Base-by-base conservation (phyloP, 1,140 invertebrate species). In the Laodelphax striatellus region DNA sequence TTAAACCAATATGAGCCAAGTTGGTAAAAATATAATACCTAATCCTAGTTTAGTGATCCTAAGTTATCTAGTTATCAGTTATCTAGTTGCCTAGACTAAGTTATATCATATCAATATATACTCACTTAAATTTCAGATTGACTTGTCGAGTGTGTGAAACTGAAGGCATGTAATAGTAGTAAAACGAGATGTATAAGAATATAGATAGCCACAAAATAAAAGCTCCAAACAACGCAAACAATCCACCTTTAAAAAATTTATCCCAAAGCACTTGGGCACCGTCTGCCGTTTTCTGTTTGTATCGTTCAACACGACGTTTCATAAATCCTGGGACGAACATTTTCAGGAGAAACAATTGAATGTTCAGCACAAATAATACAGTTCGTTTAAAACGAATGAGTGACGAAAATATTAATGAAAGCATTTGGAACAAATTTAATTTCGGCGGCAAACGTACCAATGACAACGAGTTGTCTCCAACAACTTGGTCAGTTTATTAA, bases 81-180 rank as follows among this genome's bases (percentile, higher is more conserved):
- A n/a, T n/a, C n/a, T n/a, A n/a, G n/a, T n/a, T n/a, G n/a, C n/a
- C n/a, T n/a, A n/a, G n/a, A 28, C 24, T 4, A 28, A 28, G 24
- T 28, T 28, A 28, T 28, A 2, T 28, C 6, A 6, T 28, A 28
- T 31, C 4, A 31, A 31, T 31, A 31, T 5, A 38, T 38, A 50
- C 46, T 50, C 11, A 50, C 46, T 50, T 50, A 11, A 50, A 50
- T 22, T 50, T 17, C 16, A 50, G 11, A 14, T 50, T 50, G 21
- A 50, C 46, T 17, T 17, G 46, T 50, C 46, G 46, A 17, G 16
- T 50, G 46, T 50, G 46, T 50, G 46, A 50, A 22, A 50, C 46
- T 50, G 46, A 50, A 19, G 46, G 46, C 46, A 50, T 50, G 46
- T 50, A 50, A 50, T 50, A 50, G 14, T 50, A 50, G n/a, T 50